Evolutionary conservation across 2,797 vertebrate species (phyloP).

Genomic region (Threskiornis aethiopicus): DNA sequence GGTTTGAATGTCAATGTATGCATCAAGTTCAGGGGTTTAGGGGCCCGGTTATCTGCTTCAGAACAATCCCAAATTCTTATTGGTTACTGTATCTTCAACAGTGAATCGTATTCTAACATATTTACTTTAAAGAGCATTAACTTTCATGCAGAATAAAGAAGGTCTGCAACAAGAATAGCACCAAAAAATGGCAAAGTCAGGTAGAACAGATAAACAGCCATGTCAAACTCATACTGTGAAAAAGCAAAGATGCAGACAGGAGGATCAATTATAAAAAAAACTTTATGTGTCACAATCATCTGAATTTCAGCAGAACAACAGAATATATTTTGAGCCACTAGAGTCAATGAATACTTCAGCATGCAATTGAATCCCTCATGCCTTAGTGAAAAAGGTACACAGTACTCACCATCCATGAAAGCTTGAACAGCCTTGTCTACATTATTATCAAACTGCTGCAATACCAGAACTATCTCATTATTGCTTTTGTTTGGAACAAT

Average conservation of each 20-base stretch:
- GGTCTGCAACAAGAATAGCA: not conserved
- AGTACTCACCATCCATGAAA: conserved; percentile 79
- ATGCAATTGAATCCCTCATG: not conserved
- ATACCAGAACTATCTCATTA: conserved; percentile 80
- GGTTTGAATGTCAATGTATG: conserved; percentile 18
- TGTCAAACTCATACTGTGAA: not conserved
- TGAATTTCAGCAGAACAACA: not conserved
- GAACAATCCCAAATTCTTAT: not conserved
- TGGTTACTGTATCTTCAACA: not conserved
- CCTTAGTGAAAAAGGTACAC: not conserved
- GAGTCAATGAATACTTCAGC: not conserved
- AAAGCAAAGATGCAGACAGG: not conserved
- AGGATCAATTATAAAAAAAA: not conserved
- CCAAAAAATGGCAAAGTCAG: not conserved
- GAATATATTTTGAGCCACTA: not conserved
- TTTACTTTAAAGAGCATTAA: not conserved
- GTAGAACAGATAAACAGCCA: not conserved
- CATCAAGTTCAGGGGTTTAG: not conserved
- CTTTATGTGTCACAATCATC: not conserved
- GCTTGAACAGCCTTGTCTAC: conserved; percentile 81
- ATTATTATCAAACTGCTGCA: conserved; percentile 82
- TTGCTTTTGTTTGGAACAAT: conserved; percentile 82
- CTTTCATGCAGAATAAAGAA: not conserved
- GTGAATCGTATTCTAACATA: not conserved
- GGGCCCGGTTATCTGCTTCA: not conserved